These are phyloP conservation scores for Falco peregrinus DNA, from an alignment of 2,797 vertebrate species.

Conservation along the genomic window DNA sequence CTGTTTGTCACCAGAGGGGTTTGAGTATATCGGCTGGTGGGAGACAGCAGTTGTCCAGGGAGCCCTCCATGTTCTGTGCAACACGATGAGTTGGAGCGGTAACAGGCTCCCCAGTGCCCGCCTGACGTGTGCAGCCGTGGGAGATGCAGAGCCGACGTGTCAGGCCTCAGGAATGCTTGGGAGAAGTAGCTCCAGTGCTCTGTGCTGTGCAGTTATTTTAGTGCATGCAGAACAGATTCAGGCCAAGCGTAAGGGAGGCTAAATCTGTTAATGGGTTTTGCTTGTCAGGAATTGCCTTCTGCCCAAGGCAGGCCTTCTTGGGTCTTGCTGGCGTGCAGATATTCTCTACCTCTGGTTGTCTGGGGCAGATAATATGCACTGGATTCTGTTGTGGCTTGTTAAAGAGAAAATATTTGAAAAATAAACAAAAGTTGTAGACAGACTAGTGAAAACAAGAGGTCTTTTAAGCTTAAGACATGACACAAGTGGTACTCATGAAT, in stretches of 20 bases:
- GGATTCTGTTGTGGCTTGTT: conserved; percentile 42
- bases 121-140: rapidly evolving
- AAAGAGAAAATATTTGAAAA: conserved; percentile 50
- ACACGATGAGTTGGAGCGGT: rapidly evolving
- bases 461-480: conserved; percentile 3
- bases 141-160: background rate
- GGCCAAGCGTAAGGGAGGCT: background rate
- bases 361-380: background rate
- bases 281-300: conserved; percentile 1
- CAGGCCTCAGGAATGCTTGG: conserved; percentile 5
- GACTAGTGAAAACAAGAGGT: conserved; percentile 32
- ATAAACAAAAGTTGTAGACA: conserved; percentile 17
- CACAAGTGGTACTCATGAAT: background rate
- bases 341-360: background rate
- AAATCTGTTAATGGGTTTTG: conserved; percentile 16
- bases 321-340: background rate
- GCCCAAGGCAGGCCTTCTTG: conserved; percentile 9
- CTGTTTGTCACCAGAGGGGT: background rate
- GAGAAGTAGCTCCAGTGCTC: background rate
- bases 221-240: background rate
- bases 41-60: background rate
- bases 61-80: background rate
- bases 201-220: background rate
- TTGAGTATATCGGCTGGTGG: background rate
- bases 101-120: rapidly evolving